Evolutionary conservation across 1,140 invertebrate species (phyloP), one percentile per base, ranked within the genome.

Genomic region (Caenorhabditis tropicalis): DNA sequence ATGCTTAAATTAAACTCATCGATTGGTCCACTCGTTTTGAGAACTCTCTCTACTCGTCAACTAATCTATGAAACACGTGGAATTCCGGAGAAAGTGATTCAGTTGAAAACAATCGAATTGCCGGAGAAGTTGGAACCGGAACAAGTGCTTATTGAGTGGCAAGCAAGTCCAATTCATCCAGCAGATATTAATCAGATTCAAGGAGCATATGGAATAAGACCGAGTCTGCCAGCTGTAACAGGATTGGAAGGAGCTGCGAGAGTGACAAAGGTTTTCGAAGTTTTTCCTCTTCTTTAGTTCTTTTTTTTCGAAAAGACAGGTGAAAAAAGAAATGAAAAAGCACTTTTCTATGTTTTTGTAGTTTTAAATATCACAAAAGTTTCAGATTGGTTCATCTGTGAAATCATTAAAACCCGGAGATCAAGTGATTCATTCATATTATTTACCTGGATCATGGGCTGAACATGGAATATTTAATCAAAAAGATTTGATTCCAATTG

Each of bases 111-210:
- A 24, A 24, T 85, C 36, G 46, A 87, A 39, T 33, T 87, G 0
- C 39, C 56, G 7, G 80, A 82, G 43, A 36, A 19, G 1, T 27
- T 87, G 36, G 21, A 36, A 19, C 24, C 81, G 16, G 82, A 82
- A 19, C 53, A 88, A 60, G 87, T 88, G 6, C 49, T 84, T 15
- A 79, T 88, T 33, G 29, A 56, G 33, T 90, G 89, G 88, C 87
- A 98, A 49, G 94, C 96, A 48, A 94, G 96, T 6, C 95, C 97
- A 7, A 94, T 99, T 2, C 98, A 99, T 92, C 97, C 98, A 21
- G 96, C 97, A 2, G 98, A 99, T 91, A 97, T 99, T 21, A 99
- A 99, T 91, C 97, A 95, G 60, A 96, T 99, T 88, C 79, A 80
- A 48, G 53, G 53, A 27, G 29, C 88, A 15, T 89, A 89, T 79